phyloP scores from a whole-genome alignment of 1,140 invertebrate species.

The Bombus balteatus region DNA sequence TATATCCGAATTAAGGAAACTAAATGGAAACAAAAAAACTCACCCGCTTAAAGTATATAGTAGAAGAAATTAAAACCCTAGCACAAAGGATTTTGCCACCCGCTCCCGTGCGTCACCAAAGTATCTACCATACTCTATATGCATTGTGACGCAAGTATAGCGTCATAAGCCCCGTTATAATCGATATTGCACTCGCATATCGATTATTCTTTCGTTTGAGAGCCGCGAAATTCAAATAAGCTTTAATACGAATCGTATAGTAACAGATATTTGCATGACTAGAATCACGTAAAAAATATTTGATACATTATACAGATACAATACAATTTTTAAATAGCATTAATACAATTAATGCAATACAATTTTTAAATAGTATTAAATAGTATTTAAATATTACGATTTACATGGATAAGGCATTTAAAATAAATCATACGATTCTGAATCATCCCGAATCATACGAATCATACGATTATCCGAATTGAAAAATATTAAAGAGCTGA shows the following conservation, averaged over 20 bases:
- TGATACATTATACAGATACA: not conserved
- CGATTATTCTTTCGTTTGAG: not conserved
- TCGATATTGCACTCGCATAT: not conserved
- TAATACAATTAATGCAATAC: no score
- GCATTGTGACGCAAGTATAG: not conserved
- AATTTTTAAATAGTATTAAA: not conserved
- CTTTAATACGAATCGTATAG: not conserved
- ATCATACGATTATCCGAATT: not conserved
- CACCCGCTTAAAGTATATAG: constrained; percentile 20
- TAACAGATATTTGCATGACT: not conserved
- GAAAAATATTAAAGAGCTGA: not conserved
- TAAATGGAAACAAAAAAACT: not conserved
- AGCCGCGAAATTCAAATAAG: constrained; percentile 15
- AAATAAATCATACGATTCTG: no score
- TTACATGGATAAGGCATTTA: no score
- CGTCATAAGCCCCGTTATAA: constrained; percentile 2
- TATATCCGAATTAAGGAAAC: no score
- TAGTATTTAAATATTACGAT: not conserved
- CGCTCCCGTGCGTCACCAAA: constrained; percentile 40
- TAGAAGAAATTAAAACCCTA: not conserved
- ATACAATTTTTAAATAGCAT: not conserved
- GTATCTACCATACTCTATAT: not conserved
- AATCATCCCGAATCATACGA: not conserved
- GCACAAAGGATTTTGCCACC: not conserved
- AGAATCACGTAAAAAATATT: not conserved